Evolutionary conservation across 2,113 vertebrate species (phyloP), one percentile per base, ranked within the genome.

Genomic region (Otocyon megalotis): DNA sequence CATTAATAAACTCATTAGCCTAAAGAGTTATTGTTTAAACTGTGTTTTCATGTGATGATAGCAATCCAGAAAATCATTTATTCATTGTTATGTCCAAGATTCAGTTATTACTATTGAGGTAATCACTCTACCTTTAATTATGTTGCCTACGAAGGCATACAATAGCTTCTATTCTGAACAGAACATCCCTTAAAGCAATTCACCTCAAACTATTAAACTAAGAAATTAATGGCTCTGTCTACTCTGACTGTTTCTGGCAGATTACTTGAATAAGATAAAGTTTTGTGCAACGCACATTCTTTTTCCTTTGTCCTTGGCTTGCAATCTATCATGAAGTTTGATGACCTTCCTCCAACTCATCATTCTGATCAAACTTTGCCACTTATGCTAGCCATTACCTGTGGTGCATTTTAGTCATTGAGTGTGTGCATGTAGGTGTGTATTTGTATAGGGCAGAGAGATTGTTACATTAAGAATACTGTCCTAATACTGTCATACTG

Each of bases 151-250:
- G 77, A 88, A 86, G 72, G 20, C 54, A 85, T 85, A 74, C 8
- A 80, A 77, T 62, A 82, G 8, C 71, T 91, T 92, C 7, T 8
- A 7, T 94, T 96, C 63, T 96, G 82, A 97, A 76, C 1, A 90
- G 92, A 92, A 83, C 28, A 88, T 96, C 94, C 71, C 81, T 97
- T 96, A 90, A 90, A 96, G 93, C 69, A 92, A 92, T 96, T 94
- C 89, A 88, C 69, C 79, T 95, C 37, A 65, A 97, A 97, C 90
- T 97, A 96, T 85, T 96, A 96, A 96, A 82, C 82, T 83, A 90
- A 93, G 82, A 97, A 97, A 97, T 97, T 93, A 95, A 97, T 98
- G 94, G 3, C 15, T 96, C 80, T 97, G 80, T 97, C 93, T 81
- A 90, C 90, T 69, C n/a, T 85, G 83, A 48, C 80, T 96, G 60